These are phyloP conservation scores for Capreolus pygargus DNA, from an alignment of 2,113 vertebrate genomes.

Conservation along the genomic window DNA sequence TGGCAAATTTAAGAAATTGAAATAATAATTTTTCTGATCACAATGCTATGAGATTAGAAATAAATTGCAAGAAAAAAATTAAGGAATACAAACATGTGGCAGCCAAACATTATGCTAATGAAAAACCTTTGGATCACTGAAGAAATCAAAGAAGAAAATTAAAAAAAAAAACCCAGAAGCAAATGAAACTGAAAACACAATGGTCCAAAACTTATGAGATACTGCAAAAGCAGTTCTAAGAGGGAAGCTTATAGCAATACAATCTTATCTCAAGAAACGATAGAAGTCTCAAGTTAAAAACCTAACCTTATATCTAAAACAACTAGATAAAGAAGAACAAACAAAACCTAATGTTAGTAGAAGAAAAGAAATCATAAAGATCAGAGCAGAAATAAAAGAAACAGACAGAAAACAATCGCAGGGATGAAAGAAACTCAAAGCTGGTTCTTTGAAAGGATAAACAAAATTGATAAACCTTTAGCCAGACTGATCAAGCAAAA, in stretches of 20 bases:
- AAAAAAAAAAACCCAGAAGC: background rate
- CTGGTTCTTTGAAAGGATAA: background rate
- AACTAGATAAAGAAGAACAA: background rate
- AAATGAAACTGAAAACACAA: background rate
- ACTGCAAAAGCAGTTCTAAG: background rate
- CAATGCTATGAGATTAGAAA: background rate
- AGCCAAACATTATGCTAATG: background rate
- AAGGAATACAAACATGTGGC: background rate
- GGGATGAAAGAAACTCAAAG: background rate
- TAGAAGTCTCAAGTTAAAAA: background rate
- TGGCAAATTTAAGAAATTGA: background rate
- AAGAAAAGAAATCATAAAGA: background rate
- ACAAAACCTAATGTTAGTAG: background rate
- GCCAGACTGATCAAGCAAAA: background rate
- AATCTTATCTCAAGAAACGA: background rate
- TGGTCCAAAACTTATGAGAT: background rate
- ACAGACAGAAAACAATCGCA: background rate
- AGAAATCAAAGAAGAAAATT: background rate
- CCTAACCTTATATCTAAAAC: background rate
- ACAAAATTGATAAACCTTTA: background rate
- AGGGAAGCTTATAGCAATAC: background rate
- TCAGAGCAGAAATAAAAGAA: background rate
- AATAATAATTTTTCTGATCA: background rate
- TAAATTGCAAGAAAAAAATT: background rate
- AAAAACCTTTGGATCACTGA: background rate